A percentile compares a stretch with the other conserved stretches of the same genome.
Conservation (phyloP, 2,113 vertebrate species). For the Nothocercus nigrocapillus region DNA sequence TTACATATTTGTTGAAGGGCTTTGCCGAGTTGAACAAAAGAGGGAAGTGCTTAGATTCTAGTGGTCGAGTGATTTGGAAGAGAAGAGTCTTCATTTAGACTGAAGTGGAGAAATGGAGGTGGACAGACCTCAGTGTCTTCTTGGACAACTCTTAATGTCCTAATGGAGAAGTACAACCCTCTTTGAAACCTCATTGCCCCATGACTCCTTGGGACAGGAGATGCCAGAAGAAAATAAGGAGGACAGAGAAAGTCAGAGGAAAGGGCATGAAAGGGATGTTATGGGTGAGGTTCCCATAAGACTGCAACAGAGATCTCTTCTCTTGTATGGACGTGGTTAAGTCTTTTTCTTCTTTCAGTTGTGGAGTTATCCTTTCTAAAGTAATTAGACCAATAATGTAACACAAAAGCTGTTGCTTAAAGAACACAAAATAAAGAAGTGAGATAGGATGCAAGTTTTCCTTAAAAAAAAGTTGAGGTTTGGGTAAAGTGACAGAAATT, state of each 20-base stretch:
- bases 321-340: neutral
- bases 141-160: no score
- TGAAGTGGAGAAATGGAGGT: neutral
- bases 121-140: neutral
- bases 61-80: neutral
- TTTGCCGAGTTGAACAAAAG: neutral
- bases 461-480: neutral
- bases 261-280: rapidly evolving
- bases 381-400: neutral
- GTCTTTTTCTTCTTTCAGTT: neutral
- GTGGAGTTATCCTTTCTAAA: neutral
- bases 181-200: neutral
- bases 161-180: neutral
- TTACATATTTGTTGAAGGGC: neutral
- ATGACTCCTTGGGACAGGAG: neutral
- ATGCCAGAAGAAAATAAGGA: neutral
- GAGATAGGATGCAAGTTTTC: neutral
- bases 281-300: neutral
- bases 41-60: neutral
- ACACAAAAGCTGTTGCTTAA: neutral
- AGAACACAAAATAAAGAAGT: neutral
- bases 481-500: neutral
- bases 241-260: neutral
- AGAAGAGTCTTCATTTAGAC: neutral
- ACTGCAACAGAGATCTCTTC: neutral